These are phyloP conservation scores for Apogon talboti DNA, from an alignment of 2,797 vertebrate genomes.

Conservation along the genomic window DNA sequence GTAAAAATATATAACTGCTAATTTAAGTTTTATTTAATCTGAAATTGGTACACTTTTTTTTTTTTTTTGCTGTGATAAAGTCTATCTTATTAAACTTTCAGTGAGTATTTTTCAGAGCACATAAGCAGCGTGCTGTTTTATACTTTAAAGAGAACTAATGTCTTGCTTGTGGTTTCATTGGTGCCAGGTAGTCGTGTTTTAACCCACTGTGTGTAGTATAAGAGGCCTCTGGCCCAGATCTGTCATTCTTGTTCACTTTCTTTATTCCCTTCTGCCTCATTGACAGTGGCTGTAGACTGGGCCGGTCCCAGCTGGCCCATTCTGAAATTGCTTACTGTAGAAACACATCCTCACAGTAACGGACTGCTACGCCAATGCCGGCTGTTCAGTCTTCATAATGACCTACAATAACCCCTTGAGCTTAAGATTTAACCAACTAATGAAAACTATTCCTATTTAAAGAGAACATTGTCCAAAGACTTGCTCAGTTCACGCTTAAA, in stretches of 20 bases:
- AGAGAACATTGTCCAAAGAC: slow-evolving; percentile 33
- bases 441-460: slow-evolving; percentile 34
- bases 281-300: slow-evolving; percentile 68
- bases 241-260: slow-evolving; percentile 71
- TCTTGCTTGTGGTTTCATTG: slow-evolving; percentile 36
- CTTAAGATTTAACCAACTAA: slow-evolving; percentile 28
- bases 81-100: too few relatives aligned
- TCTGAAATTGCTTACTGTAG: slow-evolving; percentile 73
- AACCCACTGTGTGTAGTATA: slow-evolving; percentile 47
- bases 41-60: too few relatives aligned
- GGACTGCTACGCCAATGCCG: slow-evolving; percentile 55
- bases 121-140: background rate
- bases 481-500: slow-evolving; percentile 5
- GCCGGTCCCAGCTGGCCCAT: slow-evolving; percentile 71
- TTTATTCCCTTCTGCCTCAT: slow-evolving; percentile 70
- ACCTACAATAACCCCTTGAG: slow-evolving; percentile 52
- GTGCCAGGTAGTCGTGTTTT: slow-evolving; percentile 51
- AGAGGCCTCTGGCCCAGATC: slow-evolving; percentile 68
- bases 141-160: slow-evolving; percentile 23
- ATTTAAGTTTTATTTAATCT: too few relatives aligned
- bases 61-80: too few relatives aligned
- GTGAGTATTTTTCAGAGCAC: background rate
- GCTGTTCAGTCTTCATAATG: slow-evolving; percentile 59
- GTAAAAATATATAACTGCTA: background rate
- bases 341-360: slow-evolving; percentile 65